These are phyloP conservation scores for Lateolabrax maculatus DNA, from an alignment of 2,797 vertebrate species.

Conservation along the genomic window DNA sequence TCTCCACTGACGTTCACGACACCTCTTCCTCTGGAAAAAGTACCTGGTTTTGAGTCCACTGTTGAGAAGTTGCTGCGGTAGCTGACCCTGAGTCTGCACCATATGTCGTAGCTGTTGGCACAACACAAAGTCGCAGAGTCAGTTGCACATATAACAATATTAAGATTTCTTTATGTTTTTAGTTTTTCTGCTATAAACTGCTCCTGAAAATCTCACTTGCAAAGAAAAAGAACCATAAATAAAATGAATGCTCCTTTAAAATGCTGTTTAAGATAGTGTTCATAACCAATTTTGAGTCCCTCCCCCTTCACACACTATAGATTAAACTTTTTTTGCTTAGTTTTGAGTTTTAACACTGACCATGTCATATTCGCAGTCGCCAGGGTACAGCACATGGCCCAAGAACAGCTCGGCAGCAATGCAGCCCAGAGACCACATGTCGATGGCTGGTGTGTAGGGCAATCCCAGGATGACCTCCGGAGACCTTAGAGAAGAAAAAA, in stretches of 20 bases:
- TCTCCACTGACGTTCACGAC: not conserved
- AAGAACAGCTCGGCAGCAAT: conserved; percentile 18
- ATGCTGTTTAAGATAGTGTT: no score
- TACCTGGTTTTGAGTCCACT: not conserved
- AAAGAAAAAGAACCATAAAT: not conserved
- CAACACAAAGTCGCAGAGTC: not conserved
- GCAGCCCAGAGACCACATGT: conserved; percentile 43
- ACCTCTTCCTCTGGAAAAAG: not conserved
- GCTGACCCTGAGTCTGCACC: conserved; percentile 27
- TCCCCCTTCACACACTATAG: no score
- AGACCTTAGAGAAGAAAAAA: conserved; percentile 12
- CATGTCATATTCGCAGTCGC: conserved; percentile 15
- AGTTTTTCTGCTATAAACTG: not conserved
- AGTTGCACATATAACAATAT: not conserved
- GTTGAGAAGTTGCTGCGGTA: not conserved
- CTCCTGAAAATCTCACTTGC: no score
- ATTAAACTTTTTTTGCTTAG: no score
- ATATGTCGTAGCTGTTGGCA: conserved; percentile 25
- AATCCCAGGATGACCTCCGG: conserved; percentile 31
- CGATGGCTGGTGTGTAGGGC: conserved; percentile 19
- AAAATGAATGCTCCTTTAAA: no score
- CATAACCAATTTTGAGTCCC: no score
- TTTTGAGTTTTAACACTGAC: not conserved
- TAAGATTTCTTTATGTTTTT: not conserved
- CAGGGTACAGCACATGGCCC: conserved; percentile 16